These are phyloP conservation scores for Morone chrysops DNA, from an alignment of 2,113 vertebrate genomes.

Conservation along the genomic window DNA sequence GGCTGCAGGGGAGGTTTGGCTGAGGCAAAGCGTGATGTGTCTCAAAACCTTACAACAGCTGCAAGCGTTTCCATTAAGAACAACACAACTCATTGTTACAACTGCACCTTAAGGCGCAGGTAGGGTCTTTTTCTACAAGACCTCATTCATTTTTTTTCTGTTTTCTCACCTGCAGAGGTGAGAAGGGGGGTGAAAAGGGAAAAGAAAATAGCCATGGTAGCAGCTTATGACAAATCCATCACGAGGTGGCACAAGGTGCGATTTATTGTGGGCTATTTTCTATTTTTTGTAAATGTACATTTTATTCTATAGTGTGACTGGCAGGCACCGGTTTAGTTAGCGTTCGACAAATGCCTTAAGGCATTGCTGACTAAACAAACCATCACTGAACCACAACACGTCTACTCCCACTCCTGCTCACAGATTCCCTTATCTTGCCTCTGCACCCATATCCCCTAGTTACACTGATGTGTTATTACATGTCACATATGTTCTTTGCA, in stretches of 20 bases:
- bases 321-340: constrained; percentile 54
- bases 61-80: constrained; percentile 77
- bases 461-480: constrained; percentile 8
- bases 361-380: constrained; percentile 62
- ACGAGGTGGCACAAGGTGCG: constrained; percentile 36
- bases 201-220: constrained; percentile 48
- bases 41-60: constrained; percentile 78
- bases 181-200: constrained; percentile 7
- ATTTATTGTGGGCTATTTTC: constrained; percentile 23
- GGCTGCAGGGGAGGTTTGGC: constrained; percentile 55
- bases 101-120: constrained; percentile 48
- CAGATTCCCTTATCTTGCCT: constrained; percentile 31
- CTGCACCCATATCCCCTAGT: constrained; percentile 39
- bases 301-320: constrained; percentile 33
- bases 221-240: constrained; percentile 60
- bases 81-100: constrained; percentile 69
- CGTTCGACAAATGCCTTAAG: constrained; percentile 37
- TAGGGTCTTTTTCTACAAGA: constrained; percentile 22
- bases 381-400: constrained; percentile 15
- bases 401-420: constrained; percentile 42
- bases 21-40: constrained; percentile 63
- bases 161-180: constrained; percentile 31
- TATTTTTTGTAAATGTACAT: neutral
- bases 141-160: constrained; percentile 8
- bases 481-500: constrained; percentile 18